Evolutionary conservation across 2,888 invertebrate genomes (phyloP), one percentile per base, ranked within the genome.

Genomic region (Megalurothrips usitatus): DNA sequence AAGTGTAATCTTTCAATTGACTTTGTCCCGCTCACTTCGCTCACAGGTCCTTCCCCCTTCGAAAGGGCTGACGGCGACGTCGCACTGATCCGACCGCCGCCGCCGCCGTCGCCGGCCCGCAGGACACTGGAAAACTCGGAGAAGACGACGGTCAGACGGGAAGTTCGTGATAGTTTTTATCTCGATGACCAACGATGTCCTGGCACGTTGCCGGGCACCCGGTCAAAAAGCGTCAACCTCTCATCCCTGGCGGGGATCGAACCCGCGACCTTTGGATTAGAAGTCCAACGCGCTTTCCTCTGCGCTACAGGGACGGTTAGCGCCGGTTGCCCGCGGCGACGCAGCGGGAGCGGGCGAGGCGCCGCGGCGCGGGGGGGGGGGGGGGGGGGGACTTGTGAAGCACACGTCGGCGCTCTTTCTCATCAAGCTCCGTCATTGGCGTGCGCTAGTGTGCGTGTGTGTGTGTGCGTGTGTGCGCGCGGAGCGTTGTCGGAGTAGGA

Each of bases 211-310:
- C 58, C n/a, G 52, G 4, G 2, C 52, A 6, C 52, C 12, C 52
- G 17, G 17, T 58, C 58, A 58, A 58, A 58, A 58, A 58, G n/a
- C n/a, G n/a, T 58, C 6, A n/a, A 43, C 34, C 19, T 68, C 9
- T 9, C 68, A 75, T 75, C 68, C 68, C 68, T 75, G 68, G 68
- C 68, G 68, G 68, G 68, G 68, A 75, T 75, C 68, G 68, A 75
- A 75, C 68, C 68, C 68, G 68, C 68, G 68, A 75, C 68, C 68
- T 75, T 75, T 75, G 68, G 68, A 75, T 75, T 75, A 75, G 68
- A 75, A 75, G 68, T 75, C 68, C 68, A 75, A 75, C 68, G 68
- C 68, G 68, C 68, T 75, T 75, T 75, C 68, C 68, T 75, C 68
- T 75, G 68, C 68, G 68, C 68, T 75, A 75, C 68, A 75, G 68